Conservation (phyloP, 2,888 invertebrate species). For the Parelbella ahira region DNA sequence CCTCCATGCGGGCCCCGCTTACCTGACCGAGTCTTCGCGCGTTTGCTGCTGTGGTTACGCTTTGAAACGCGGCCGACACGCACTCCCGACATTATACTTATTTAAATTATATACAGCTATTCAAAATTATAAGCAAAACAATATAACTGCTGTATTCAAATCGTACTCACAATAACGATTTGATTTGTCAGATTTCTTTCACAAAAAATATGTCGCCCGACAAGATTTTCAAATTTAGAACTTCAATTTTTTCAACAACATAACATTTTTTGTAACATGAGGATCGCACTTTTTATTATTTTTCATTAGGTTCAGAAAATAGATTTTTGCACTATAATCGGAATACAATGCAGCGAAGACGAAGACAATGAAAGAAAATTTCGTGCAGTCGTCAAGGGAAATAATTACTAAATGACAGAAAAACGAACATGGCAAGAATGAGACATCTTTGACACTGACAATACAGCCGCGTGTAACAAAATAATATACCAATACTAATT, state of each 20-base stretch:
- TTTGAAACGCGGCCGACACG: conserved; percentile 67
- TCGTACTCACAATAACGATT: conserved; percentile 57
- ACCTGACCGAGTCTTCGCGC: conserved; percentile 67
- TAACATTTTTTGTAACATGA: too few species aligned
- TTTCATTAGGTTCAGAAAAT: too few species aligned
- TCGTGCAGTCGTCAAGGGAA: too few species aligned
- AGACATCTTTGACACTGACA: not conserved
- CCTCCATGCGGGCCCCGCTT: conserved; percentile 52
- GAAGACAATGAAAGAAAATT: conserved; percentile 29
- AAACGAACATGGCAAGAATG: too few species aligned
- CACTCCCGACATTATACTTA: conserved; percentile 67
- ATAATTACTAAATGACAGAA: too few species aligned
- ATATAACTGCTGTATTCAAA: conserved; percentile 31
- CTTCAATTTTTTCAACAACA: not conserved
- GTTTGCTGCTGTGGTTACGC: conserved; percentile 57
- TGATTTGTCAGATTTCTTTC: conserved; percentile 33
- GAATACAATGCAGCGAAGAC: conserved; percentile 29
- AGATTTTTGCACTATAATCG: too few species aligned
- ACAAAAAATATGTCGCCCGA: conserved; percentile 8
- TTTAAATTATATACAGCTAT: conserved; percentile 13
- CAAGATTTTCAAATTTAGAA: not conserved
- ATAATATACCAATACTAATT: too few species aligned
- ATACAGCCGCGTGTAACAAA: too few species aligned
- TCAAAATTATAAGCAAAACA: conserved; percentile 9
- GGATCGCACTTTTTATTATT: too few species aligned